phyloP scores from a whole-genome alignment of 2,888 invertebrate genomes.

The Zootermopsis nevadensis region DNA sequence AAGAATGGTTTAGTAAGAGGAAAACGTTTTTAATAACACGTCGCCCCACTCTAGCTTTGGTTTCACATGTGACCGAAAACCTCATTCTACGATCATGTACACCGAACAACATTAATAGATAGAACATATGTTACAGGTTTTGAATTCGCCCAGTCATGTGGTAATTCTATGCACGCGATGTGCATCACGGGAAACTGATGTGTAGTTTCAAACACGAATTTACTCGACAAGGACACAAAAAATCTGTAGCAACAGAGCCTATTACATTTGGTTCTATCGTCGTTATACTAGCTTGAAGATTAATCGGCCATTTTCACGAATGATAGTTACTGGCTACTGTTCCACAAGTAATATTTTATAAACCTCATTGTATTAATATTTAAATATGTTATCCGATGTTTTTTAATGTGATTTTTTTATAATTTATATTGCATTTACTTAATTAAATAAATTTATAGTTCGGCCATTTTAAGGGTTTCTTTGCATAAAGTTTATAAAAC shows the following conservation, averaged over 20 bases:
- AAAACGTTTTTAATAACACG: neutral
- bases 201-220: neutral
- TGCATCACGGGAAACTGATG: neutral
- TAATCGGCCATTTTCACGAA: neutral
- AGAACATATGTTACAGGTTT: slow-evolving; percentile 27
- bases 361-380: too few species aligned
- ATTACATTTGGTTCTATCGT: neutral
- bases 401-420: too few species aligned
- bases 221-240: neutral
- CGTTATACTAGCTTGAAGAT: neutral
- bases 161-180: slow-evolving; percentile 20
- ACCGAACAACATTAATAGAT: slow-evolving; percentile 21
- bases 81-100: neutral
- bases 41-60: neutral
- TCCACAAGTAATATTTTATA: too few species aligned
- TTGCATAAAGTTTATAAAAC: too few species aligned
- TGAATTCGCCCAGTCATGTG: neutral
- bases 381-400: too few species aligned
- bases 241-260: neutral
- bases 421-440: too few species aligned
- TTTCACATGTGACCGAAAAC: slow-evolving; percentile 19
- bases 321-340: neutral
- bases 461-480: too few species aligned
- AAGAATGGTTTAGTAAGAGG: neutral
- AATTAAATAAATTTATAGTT: too few species aligned